These are phyloP conservation scores for Tenthredo notha DNA, from an alignment of 2,888 invertebrate species.

Conservation along the genomic window DNA sequence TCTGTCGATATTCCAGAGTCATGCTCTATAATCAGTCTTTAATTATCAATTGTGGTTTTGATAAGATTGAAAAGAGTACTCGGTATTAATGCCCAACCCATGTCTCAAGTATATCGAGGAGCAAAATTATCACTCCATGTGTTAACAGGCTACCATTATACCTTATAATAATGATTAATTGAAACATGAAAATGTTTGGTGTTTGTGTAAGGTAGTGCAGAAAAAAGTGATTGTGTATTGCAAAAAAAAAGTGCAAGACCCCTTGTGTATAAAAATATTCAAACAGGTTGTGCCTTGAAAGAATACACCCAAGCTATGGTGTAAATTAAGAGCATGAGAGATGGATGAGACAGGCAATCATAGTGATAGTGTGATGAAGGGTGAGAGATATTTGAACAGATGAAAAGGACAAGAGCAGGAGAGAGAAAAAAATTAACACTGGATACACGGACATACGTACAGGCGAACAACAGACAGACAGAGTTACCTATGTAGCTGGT, in stretches of 20 bases:
- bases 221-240: neutral
- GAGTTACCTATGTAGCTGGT: constrained; percentile 98
- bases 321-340: neutral
- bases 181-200: neutral
- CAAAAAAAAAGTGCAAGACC: neutral
- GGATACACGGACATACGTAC: constrained; percentile 49
- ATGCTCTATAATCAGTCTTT: neutral
- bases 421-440: constrained; percentile 50
- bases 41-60: neutral
- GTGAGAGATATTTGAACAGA: neutral
- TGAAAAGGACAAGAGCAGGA: constrained; percentile 48
- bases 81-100: neutral
- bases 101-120: neutral
- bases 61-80: neutral
- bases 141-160: neutral
- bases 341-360: neutral
- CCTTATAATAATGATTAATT: neutral
- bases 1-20: neutral
- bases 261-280: neutral
- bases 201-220: neutral
- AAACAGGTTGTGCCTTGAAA: neutral
- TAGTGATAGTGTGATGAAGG: neutral
- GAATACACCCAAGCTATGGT: neutral
- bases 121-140: neutral
- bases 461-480: constrained; percentile 63